Conservation (phyloP, 2,113 vertebrate species). For the Caretta caretta region DNA sequence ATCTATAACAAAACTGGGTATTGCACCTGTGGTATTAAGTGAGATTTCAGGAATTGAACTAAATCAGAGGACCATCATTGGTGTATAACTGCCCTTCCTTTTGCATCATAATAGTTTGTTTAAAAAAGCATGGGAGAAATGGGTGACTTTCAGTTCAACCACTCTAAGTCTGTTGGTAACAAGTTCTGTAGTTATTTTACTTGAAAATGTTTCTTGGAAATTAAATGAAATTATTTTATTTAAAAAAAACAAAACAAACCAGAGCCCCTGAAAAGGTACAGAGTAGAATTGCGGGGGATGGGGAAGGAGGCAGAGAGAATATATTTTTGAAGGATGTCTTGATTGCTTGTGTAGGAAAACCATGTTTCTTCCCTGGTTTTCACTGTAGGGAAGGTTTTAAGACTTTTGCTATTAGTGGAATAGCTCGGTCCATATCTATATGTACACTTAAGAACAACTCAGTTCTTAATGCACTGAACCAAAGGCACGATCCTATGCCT, state of each 20-base stretch:
- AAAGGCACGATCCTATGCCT: background rate
- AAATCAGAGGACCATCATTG: background rate
- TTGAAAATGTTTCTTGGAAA: slow-evolving; percentile 7
- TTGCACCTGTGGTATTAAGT: background rate
- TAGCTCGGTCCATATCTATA: background rate
- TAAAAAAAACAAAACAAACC: slow-evolving; percentile 49
- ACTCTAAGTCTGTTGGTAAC: background rate
- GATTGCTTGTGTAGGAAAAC: background rate
- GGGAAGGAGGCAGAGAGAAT: background rate
- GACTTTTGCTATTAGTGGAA: background rate
- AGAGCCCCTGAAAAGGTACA: slow-evolving; percentile 13
- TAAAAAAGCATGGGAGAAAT: background rate
- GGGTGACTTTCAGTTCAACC: slow-evolving; percentile 8
- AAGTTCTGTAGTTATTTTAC: background rate
- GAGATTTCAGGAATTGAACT: background rate
- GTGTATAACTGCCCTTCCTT: background rate
- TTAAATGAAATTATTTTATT: slow-evolving; percentile 46
- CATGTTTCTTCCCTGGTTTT: background rate
- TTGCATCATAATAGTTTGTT: background rate
- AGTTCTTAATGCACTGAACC: background rate
- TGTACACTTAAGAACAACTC: background rate
- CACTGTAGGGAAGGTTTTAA: background rate
- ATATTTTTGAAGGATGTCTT: background rate
- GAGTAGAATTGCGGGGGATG: background rate
- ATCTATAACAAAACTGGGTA: background rate